Percentiles rank a stretch among this genome's conserved stretches.
phyloP scores from a whole-genome alignment of 2,888 invertebrate genomes.

The Lysandra bellargus region DNA sequence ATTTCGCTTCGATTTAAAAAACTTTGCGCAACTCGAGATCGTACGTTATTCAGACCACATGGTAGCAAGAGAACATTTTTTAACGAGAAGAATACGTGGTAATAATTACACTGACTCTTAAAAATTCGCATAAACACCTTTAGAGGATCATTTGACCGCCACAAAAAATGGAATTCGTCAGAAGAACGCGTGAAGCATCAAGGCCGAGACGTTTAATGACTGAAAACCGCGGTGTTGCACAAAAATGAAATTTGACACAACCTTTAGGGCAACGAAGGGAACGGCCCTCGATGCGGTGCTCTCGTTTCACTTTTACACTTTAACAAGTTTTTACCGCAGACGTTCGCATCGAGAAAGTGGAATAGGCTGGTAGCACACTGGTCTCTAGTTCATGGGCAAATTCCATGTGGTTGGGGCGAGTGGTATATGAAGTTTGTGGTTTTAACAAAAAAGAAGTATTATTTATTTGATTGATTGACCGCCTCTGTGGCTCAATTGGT shows the following conservation, averaged over 20 bases:
- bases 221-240: constrained; percentile 12
- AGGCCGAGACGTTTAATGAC: constrained; percentile 9
- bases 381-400: not conserved
- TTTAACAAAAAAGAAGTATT: too few relatives aligned
- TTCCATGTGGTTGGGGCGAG: not conserved
- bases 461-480: too few relatives aligned
- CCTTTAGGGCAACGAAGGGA: constrained; percentile 13
- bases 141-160: constrained; percentile 6
- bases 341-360: constrained; percentile 44
- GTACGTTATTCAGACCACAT: not conserved
- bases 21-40: not conserved
- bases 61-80: not conserved
- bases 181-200: not conserved
- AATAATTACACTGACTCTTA: not conserved
- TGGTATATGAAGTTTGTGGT: not conserved
- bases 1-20: not conserved
- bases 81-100: not conserved
- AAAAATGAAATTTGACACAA: constrained; percentile 30
- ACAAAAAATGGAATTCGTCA: constrained; percentile 14
- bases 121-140: constrained; percentile 4
- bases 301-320: constrained; percentile 55
- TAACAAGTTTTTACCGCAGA: constrained; percentile 59
- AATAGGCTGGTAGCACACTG: not conserved
- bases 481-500: too few relatives aligned
- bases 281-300: constrained; percentile 44